phyloP scores from a whole-genome alignment of 37 sponge, comb jelly and placozoan genomes.

The Theonella swinhoei region DNA sequence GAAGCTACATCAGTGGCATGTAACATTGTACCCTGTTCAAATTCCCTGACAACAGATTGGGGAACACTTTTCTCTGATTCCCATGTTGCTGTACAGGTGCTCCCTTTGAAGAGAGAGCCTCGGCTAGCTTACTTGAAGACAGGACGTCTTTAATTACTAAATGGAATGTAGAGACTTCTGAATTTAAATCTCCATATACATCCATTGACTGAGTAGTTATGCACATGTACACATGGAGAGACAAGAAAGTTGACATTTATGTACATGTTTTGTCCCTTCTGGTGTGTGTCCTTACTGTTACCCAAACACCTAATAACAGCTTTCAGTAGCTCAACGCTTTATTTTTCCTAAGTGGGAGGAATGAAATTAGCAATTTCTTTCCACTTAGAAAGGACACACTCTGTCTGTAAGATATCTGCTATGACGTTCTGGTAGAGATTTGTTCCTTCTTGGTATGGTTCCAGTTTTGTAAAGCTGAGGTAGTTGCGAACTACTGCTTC shows the following conservation, averaged over 20 bases:
- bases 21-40: not conserved
- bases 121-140: slow-evolving; percentile 14
- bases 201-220: no score
- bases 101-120: slow-evolving; percentile 13
- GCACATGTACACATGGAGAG: no score
- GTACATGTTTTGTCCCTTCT: no score
- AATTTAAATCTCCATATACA: no score
- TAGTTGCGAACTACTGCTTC: not conserved
- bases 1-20: not conserved
- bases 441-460: not conserved
- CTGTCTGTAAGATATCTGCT: slow-evolving; percentile 10
- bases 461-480: not conserved
- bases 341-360: slow-evolving; percentile 17
- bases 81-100: slow-evolving; percentile 2
- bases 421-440: not conserved
- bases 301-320: slow-evolving; percentile 27
- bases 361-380: slow-evolving; percentile 20
- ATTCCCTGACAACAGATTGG: not conserved
- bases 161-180: no score
- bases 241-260: no score
- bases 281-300: slow-evolving; percentile 21
- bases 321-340: slow-evolving; percentile 28
- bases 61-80: slow-evolving; percentile 7
- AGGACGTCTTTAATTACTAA: no score
- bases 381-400: not conserved